Evolutionary conservation across 2,797 vertebrate genomes (phyloP), one percentile per base, ranked within the genome.

Genomic region (Pantherophis alleghaniensis): DNA sequence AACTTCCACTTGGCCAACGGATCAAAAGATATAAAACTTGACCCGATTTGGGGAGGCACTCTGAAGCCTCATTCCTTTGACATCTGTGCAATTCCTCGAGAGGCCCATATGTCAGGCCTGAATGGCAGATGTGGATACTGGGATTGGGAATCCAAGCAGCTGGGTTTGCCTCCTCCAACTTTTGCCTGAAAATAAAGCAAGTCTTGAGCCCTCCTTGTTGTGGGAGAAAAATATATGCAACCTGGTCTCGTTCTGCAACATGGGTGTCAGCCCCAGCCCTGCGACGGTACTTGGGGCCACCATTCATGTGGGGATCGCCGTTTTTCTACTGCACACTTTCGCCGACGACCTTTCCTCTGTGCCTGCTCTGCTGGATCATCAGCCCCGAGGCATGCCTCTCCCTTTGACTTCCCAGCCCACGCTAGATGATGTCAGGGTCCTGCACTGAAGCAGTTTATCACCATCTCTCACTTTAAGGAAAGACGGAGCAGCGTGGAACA

Each of bases 61-160:
- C 7, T 93, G 66, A 63, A 83, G 63, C 92, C 92, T 53, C 90
- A 63, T 7, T 55, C 37, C 42, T 93, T 91, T 14, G 66, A 93
- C 56, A 61, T 93, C 56, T 91, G 86, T 32, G 92, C 92, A 9
- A 55, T 55, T 11, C 66, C 90, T 83, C 74, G 74, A 22, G 47
- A 83, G 37, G 2, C 74, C 9, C 1, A 0, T 22, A 79, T 11
- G 18, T 1, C 69, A 79, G 69, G 7, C 7, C 26, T 32, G 12
- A 32, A 32, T 32, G 14, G 66, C 66, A 69, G 66, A n/a, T 37
- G 66, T 74, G 66, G n/a, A 74, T 37, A 18, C n/a, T 74, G 66
- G 66, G 66, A 74, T 32, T 74, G 66, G 66, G n/a, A 20, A 18
- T 74, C 66, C 14, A 37, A 37, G 66, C 32, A 74, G n/a, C 32